Conservation (phyloP, 2,797 vertebrate genomes). For the Acrossocheilus wenchowensis region DNA sequence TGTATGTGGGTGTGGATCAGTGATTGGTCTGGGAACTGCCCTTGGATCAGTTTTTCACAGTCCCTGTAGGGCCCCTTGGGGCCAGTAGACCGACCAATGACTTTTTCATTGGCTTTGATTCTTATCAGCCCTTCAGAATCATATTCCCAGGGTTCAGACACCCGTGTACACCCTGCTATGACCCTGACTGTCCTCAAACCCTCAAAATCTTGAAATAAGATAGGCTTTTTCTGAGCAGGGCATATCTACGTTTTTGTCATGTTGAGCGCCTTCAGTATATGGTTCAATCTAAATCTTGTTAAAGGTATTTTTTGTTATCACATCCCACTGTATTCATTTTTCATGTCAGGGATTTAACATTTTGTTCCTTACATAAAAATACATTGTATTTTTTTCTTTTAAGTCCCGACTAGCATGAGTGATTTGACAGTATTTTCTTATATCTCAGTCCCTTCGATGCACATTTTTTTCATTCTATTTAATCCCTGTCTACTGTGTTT, state of each 20-base stretch:
- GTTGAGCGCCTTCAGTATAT: not conserved
- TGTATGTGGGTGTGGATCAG: constrained; percentile 41
- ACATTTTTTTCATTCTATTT: constrained; percentile 5
- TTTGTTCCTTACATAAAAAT: constrained; percentile 16
- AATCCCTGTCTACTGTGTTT: constrained; percentile 31
- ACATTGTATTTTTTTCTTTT: constrained; percentile 2
- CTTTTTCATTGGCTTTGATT: constrained; percentile 72
- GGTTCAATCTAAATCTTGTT: constrained; percentile 3
- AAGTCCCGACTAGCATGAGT: not conserved
- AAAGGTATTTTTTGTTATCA: constrained; percentile 17
- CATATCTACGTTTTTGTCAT: not conserved
- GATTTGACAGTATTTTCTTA: constrained; percentile 36
- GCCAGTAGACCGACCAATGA: constrained; percentile 56
- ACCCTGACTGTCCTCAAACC: constrained; percentile 35
- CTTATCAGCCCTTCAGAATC: constrained; percentile 67
- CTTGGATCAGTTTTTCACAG: constrained; percentile 57
- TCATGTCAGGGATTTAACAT: constrained; percentile 14
- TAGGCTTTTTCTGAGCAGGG: not conserved
- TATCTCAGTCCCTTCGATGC: not conserved
- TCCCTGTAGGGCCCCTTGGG: constrained; percentile 69
- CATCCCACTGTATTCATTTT: constrained; percentile 6
- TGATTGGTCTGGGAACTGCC: constrained; percentile 60
- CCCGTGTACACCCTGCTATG: constrained; percentile 56
- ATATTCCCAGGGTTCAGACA: constrained; percentile 63
- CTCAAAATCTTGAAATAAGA: not conserved